These are phyloP conservation scores for Microctenopoma lineatum DNA, from an alignment of 2,797 vertebrate species.

Conservation along the genomic window DNA sequence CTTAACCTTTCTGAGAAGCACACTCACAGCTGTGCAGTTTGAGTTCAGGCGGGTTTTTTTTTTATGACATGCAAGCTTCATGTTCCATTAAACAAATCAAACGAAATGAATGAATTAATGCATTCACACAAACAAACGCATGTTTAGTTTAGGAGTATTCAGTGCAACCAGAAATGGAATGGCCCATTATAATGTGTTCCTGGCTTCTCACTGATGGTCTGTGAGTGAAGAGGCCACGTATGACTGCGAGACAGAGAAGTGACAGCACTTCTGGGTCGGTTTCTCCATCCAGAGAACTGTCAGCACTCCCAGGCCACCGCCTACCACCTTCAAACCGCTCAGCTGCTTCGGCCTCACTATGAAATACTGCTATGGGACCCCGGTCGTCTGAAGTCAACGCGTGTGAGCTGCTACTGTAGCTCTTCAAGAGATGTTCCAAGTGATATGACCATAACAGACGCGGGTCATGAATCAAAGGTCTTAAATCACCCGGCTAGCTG, in stretches of 20 bases:
- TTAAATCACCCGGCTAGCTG: conserved; percentile 71
- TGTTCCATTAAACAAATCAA: not conserved
- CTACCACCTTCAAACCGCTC: conserved; percentile 52
- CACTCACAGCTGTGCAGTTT: not conserved
- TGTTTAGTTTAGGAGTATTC: too few relatives aligned
- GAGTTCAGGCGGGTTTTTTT: not conserved
- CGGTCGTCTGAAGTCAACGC: conserved; percentile 58
- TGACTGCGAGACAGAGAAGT: conserved; percentile 26
- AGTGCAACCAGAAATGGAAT: too few relatives aligned
- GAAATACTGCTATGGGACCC: conserved; percentile 62
- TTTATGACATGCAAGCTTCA: not conserved
- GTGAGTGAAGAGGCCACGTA: not conserved
- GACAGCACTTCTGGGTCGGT: conserved; percentile 29
- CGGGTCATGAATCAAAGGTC: conserved; percentile 78
- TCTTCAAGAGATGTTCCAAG: conserved; percentile 61
- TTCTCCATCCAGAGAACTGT: conserved; percentile 32
- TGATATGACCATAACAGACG: conserved; percentile 79
- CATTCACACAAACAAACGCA: not conserved
- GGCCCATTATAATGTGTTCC: too few relatives aligned
- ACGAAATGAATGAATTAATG: not conserved
- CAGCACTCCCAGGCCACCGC: conserved; percentile 28
- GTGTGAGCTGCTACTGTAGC: conserved; percentile 70
- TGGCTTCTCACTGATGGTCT: too few relatives aligned
- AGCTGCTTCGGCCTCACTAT: conserved; percentile 40
- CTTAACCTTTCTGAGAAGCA: conserved; percentile 2